Evolutionary conservation across 2,888 invertebrate species (phyloP), one percentile per base, ranked within the genome.

Genomic region (Meteorus cinctellus): DNA sequence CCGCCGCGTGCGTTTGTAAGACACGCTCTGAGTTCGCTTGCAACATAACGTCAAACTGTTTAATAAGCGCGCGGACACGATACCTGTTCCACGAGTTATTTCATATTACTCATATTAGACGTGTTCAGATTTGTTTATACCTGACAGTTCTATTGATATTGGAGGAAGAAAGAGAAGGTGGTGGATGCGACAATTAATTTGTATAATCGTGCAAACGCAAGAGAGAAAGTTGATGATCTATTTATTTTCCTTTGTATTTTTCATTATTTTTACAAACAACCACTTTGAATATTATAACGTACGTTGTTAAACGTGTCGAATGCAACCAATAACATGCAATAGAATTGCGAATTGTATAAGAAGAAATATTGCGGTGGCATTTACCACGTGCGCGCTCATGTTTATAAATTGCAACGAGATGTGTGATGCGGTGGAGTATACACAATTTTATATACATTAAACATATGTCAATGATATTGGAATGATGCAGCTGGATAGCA

Each of bases 1-100:
- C 89, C 89, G 89, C 87, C 89, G 89, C 88, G 89, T 87, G 88
- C 86, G 87, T 85, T 79, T 70, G 76, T 72, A 74, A 74, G 76
- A 78, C 80, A 76, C 79, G 77, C 81, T 24, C 24, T 75, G 77
- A 75, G 79, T 77, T 63, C 66, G 74, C 78, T 74, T 73, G 74
- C 76, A 75, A 79, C 75, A 77, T 77, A 76, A 79, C 79, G 79
- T 55, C 55, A 55, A 55, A 48, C n/a, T 55, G 19, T 19, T 55
- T 19, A 19, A 55, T 19, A 78, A 77, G 68, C 78, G 77, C 36
- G 75, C 76, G 55, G 19, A 8, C n/a, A n/a, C 19, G n/a, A 8
- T n/a, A 55, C 41, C 41, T 41, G 41, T 41, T 0, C 12, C 41
- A 41, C 41, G 8, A 41, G 4, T 12, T 10, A 41, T 41, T 41